Percentiles rank a stretch among this genome's conserved stretches.
These are phyloP conservation scores for Spialia ferax DNA, from an alignment of 2,888 invertebrate genomes.

Conservation along the genomic window DNA sequence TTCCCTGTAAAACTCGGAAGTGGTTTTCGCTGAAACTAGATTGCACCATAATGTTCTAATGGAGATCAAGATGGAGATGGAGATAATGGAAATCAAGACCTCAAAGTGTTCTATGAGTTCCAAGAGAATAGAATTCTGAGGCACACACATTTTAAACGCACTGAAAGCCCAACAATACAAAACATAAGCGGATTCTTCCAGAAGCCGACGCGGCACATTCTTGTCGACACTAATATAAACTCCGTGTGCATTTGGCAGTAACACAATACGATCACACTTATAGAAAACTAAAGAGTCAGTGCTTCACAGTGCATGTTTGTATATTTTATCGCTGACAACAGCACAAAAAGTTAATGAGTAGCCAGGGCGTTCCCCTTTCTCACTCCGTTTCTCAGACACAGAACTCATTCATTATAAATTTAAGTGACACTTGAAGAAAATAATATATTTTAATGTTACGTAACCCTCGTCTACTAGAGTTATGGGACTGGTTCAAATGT, in stretches of 20 bases:
- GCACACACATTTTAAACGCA: neutral
- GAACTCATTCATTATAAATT: slow-evolving; percentile 34
- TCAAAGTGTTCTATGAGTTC: too few species aligned
- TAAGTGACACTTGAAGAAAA: slow-evolving; percentile 38
- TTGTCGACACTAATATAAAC: slow-evolving; percentile 1
- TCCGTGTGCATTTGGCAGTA: slow-evolving; percentile 4
- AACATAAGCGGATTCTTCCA: neutral
- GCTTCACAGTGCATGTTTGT: slow-evolving; percentile 22
- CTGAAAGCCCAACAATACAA: neutral
- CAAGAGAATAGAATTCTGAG: neutral
- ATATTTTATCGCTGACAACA: slow-evolving; percentile 36
- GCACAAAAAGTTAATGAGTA: slow-evolving; percentile 54
- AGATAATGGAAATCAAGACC: too few species aligned
- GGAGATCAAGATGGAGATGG: too few species aligned
- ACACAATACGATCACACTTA: slow-evolving; percentile 26
- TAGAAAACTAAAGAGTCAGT: slow-evolving; percentile 57
- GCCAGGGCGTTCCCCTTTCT: slow-evolving; percentile 68
- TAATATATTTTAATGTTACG: slow-evolving; percentile 40
- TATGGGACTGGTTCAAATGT: slow-evolving; percentile 20
- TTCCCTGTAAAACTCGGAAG: too few species aligned
- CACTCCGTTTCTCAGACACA: slow-evolving; percentile 36
- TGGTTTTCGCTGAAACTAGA: too few species aligned
- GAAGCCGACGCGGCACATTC: slow-evolving; percentile 1
- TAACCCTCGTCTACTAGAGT: slow-evolving; percentile 30
- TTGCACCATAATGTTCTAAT: too few species aligned